Percentiles rank a stretch among this genome's conserved stretches.
Conservation (phyloP, 2,888 invertebrate genomes). For the Acanthosepion esculentum region DNA sequence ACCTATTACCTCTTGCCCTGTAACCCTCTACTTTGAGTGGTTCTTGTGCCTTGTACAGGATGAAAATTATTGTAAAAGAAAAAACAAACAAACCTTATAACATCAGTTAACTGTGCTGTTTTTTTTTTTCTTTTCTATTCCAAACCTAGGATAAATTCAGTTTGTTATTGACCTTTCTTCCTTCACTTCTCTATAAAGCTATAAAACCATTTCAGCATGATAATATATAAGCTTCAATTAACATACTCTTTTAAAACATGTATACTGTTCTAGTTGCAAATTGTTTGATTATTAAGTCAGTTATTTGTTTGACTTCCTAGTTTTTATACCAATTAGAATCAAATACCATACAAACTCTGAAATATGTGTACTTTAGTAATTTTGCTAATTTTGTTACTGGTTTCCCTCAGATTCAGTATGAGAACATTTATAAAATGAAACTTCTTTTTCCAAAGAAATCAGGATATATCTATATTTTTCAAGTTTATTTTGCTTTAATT, state of each 20-base stretch:
- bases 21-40: no score
- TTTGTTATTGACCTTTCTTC: no score
- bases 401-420: background rate
- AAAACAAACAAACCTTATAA: no score
- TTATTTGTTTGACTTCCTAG: background rate
- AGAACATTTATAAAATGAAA: no score
- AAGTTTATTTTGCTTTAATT: background rate
- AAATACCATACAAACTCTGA: background rate
- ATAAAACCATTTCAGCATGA: background rate
- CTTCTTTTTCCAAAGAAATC: no score
- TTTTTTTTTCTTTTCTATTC: no score
- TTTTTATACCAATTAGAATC: background rate
- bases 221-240: background rate
- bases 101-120: no score
- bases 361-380: background rate
- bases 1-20: no score
- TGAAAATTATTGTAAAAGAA: no score
- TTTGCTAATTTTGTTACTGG: background rate
- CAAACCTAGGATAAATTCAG: no score
- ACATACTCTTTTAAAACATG: background rate
- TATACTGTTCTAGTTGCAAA: background rate
- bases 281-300: background rate
- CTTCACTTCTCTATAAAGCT: background rate
- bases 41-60: no score
- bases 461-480: no score